Conservation (phyloP, 2,797 vertebrate genomes). For the Amniataba percoides region DNA sequence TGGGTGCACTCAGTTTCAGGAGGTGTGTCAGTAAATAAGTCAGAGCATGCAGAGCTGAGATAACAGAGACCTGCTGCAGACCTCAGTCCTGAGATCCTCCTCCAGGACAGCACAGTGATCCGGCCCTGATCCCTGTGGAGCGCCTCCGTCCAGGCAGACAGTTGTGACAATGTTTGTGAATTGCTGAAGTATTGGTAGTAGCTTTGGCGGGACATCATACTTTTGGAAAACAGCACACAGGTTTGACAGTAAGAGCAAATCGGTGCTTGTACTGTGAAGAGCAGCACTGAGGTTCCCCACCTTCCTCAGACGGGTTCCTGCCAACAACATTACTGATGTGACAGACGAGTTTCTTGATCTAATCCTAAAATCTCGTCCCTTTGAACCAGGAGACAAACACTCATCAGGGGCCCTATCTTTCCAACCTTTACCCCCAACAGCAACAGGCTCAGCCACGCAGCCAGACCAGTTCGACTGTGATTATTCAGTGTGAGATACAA, state of each 20-base stretch:
- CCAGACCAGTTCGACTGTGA: not conserved
- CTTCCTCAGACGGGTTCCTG: not conserved
- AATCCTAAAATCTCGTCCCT: constrained; percentile 36
- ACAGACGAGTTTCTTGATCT: not conserved
- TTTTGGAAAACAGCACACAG: not conserved
- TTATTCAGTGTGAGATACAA: not conserved
- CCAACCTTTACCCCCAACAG: constrained; percentile 53
- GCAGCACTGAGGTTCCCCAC: not conserved
- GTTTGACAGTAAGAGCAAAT: not conserved
- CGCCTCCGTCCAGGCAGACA: too few species aligned
- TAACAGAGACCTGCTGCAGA: not conserved
- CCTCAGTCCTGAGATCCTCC: constrained; percentile 11
- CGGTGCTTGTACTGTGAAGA: too few species aligned
- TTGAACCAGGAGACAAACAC: constrained; percentile 36
- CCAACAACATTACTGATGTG: not conserved
- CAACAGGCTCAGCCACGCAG: constrained; percentile 10
- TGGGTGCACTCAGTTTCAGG: not conserved
- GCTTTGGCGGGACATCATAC: not conserved
- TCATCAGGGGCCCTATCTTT: constrained; percentile 20
- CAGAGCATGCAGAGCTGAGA: not conserved
- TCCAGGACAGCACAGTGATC: not conserved
- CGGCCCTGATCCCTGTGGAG: not conserved
- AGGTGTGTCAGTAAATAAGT: not conserved
- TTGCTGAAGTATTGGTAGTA: not conserved
- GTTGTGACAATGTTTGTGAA: not conserved